These are phyloP conservation scores for Sclerurus mexicanus DNA, from an alignment of 2,113 vertebrate genomes.

Conservation along the genomic window DNA sequence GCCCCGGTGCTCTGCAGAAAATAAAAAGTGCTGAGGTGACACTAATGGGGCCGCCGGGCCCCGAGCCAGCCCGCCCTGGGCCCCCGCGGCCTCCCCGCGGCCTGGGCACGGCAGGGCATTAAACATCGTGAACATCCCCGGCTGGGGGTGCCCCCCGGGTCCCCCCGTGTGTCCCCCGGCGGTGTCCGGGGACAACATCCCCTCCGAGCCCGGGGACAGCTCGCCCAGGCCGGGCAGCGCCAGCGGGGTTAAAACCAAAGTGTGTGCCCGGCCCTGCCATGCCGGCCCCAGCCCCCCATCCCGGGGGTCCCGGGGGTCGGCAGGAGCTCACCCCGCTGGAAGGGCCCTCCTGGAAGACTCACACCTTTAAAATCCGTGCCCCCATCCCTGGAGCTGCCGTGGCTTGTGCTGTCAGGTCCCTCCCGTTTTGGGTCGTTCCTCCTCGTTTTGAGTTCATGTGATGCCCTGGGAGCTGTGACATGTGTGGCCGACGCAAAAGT, in stretches of 20 bases:
- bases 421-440: fast-evolving
- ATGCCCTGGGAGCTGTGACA: fast-evolving
- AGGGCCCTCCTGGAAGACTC: not conserved
- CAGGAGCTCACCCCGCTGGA: not conserved
- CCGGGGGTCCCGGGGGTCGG: not conserved
- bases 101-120: not conserved
- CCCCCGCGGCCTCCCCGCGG: not conserved
- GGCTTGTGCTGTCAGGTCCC: not conserved
- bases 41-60: not conserved
- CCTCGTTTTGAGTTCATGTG: not conserved
- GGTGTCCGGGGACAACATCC: too few species aligned
- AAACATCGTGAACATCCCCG: fast-evolving
- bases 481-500: not conserved
- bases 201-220: too few species aligned
- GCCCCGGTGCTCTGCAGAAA: conserved; percentile 8
- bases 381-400: not conserved
- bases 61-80: not conserved
- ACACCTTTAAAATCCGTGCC: fast-evolving
- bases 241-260: too few species aligned
- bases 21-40: conserved; percentile 38
- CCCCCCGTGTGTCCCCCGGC: too few species aligned
- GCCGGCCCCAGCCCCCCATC: too few species aligned
- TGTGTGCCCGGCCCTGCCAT: too few species aligned
- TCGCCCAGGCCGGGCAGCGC: not conserved
- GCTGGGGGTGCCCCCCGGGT: not conserved